Base-by-base conservation (phyloP, 53 echinoderm and acorn worm genomes). In the Glandiceps talaboti region DNA sequence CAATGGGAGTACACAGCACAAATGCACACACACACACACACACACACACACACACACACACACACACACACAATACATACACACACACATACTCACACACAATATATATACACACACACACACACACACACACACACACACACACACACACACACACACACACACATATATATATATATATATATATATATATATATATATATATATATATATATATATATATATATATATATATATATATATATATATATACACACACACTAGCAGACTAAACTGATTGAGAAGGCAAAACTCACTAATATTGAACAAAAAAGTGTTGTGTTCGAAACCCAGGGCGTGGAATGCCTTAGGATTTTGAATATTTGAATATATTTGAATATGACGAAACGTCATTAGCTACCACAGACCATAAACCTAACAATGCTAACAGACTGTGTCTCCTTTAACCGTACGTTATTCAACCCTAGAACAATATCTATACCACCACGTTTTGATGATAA, bases 171-270 rank as follows among this genome's bases (percentile, higher is more conserved):
- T 6, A 20, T 6, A 20, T 45, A 20, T 45, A 45, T 45, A 45
- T 20, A 72, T 64, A 80, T 64, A 72, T 64, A 80, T 64, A 72
- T 64, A 45, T 64, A 72, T 64, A 80, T 30, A 78, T 31, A 78
- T 30, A 78, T 31, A 78, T 30, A 78, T 31, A 78, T 30, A 78
- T 31, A 78, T 30, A 80, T 64, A 80, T 64, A 80, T 64, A 80
- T 64, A 80, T 64, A 72, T 64, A 80, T 64, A 83, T 77, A 83
- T 77, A 83, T 77, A 83, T 64, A 83, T 77, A 83, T 77, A 83
- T 77, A 83, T 77, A 83, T 77, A 83, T 77, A 83, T 77, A 83
- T 77, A 77, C 83, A 83, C 33, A 83, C 83, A 83, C 33, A 83
- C 77, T 76, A 33, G 76, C 83, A 76, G 20, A 45, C 20, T 45